These are phyloP conservation scores for Gallinago nigripennis DNA, from an alignment of 2,797 vertebrate genomes.

Conservation along the genomic window DNA sequence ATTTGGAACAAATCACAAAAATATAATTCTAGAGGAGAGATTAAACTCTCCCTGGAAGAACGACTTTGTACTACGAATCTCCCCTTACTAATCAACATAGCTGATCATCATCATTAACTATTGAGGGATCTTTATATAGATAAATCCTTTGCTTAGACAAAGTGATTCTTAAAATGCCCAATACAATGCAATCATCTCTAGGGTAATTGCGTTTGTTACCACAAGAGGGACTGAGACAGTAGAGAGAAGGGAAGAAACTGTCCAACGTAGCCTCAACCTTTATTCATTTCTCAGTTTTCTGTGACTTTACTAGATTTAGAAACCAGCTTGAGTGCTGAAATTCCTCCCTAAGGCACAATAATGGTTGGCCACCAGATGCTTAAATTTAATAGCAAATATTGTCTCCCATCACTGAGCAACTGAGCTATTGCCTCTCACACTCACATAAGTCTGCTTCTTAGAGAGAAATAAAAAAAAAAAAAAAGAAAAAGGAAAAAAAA, in stretches of 20 bases:
- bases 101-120: neutral
- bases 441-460: neutral
- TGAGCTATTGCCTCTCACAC: neutral
- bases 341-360: neutral
- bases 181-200: accelerated
- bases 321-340: neutral
- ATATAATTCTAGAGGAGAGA: neutral
- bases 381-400: neutral
- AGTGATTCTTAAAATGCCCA: neutral
- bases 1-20: neutral
- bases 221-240: neutral
- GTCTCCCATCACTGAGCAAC: neutral
- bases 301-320: neutral
- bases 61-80: neutral
- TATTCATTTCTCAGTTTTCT: neutral
- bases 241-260: neutral
- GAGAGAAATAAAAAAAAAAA: neutral
- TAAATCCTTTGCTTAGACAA: neutral
- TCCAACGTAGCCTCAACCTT: neutral
- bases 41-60: neutral
- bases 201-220: neutral
- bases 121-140: neutral
- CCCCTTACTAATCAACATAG: neutral
- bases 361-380: neutral
- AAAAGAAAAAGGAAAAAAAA: neutral